Evolutionary conservation across 2,888 invertebrate genomes (phyloP).

Genomic region (Pristionchus japonicus): DNA sequence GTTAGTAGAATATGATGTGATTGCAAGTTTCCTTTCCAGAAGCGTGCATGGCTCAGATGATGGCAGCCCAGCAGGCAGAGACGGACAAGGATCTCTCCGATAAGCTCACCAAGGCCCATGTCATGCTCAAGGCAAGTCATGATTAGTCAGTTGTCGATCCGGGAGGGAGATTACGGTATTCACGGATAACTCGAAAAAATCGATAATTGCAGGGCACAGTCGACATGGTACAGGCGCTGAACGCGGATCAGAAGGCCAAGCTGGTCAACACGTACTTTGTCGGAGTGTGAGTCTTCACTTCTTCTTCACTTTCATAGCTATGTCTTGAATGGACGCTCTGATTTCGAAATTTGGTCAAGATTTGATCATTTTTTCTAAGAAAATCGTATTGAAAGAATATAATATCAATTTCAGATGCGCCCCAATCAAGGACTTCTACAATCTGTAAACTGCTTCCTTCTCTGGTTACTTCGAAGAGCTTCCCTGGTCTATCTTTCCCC

Average conservation of each 20-base stretch:
- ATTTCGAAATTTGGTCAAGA: too few relatives aligned
- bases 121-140: background rate
- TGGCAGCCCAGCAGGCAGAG: background rate
- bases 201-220: background rate
- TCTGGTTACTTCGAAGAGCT: background rate
- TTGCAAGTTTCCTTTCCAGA: background rate
- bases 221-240: background rate
- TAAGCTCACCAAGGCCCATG: background rate
- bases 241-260: background rate
- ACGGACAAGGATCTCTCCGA: background rate
- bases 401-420: background rate
- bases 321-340: too few relatives aligned
- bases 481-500: background rate
- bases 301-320: too few relatives aligned
- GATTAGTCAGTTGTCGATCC: too few relatives aligned
- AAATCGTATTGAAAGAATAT: too few relatives aligned
- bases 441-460: background rate
- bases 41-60: background rate
- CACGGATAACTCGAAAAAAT: too few relatives aligned
- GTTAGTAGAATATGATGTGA: background rate
- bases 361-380: too few relatives aligned
- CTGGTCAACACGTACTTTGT: background rate
- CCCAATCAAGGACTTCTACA: constrained; percentile 15
- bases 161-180: too few relatives aligned
- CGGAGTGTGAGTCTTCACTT: background rate